These are phyloP conservation scores for Psococerastis gibbosa DNA, from an alignment of 2,888 invertebrate species.

Conservation along the genomic window DNA sequence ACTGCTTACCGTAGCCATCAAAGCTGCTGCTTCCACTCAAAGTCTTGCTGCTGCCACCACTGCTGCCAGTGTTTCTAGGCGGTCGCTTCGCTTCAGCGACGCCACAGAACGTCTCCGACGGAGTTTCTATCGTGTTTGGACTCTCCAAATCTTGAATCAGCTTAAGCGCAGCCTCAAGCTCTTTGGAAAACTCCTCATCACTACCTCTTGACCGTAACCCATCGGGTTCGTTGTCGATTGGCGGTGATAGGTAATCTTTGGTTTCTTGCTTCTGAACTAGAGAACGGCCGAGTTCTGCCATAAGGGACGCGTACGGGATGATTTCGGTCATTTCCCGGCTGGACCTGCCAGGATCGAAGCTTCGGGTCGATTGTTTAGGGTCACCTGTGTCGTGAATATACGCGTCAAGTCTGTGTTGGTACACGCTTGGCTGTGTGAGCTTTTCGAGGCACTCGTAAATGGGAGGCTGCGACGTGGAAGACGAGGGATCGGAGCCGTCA, in stretches of 20 bases:
- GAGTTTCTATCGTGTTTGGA: conserved; percentile 29
- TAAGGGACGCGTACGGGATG: conserved; percentile 28
- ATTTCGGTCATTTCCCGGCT: conserved; percentile 23
- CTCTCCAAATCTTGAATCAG: conserved; percentile 31
- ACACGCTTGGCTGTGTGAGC: conserved; percentile 28
- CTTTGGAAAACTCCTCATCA: conserved; percentile 30
- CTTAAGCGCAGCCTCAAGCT: conserved; percentile 30
- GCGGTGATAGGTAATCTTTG: conserved; percentile 1
- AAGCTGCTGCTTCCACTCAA: conserved; percentile 23
- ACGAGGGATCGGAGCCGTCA: neutral
- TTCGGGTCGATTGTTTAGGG: conserved; percentile 14
- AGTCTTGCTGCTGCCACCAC: conserved; percentile 25
- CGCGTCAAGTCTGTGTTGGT: conserved; percentile 26
- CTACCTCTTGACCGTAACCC: conserved; percentile 22
- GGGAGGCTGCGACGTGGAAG: conserved; percentile 15
- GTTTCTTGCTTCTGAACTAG: conserved; percentile 26
- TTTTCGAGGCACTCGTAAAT: conserved; percentile 30
- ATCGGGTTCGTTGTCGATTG: conserved; percentile 11
- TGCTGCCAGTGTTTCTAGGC: conserved; percentile 10
- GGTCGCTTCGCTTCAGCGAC: conserved; percentile 15
- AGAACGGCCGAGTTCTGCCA: conserved; percentile 30
- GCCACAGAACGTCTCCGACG: conserved; percentile 24
- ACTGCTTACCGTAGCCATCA: conserved; percentile 17
- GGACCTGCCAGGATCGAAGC: conserved; percentile 16
- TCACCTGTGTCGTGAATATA: conserved; percentile 23